Conservation (phyloP, 2,888 invertebrate species). For the Lottia scabra region DNA sequence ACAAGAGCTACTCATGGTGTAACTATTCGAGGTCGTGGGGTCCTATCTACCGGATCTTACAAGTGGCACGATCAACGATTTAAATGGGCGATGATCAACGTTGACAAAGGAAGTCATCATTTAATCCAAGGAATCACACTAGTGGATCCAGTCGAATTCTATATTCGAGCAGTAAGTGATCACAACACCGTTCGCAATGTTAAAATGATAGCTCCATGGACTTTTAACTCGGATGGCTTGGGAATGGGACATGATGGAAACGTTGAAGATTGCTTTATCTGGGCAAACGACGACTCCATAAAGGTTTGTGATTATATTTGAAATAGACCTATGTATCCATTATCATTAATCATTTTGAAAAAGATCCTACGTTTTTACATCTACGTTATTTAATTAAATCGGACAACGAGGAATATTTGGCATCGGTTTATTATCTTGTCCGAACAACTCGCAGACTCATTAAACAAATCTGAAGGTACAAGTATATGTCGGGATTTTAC, state of each 20-base stretch:
- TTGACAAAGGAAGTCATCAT: conserved; percentile 23
- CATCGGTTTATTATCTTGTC: no score
- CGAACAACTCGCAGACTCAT: no score
- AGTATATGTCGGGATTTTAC: no score
- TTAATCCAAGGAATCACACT: conserved; percentile 21
- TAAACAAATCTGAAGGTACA: no score
- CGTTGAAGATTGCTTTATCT: conserved; percentile 22
- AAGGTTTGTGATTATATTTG: conserved; percentile 11
- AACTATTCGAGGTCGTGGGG: conserved; percentile 22
- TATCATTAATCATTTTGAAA: no score
- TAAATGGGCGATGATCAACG: conserved; percentile 9
- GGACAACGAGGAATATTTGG: no score
- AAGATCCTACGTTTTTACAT: no score
- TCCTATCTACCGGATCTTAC: conserved; percentile 13
- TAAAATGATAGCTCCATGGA: conserved; percentile 25
- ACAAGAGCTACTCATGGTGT: conserved; percentile 9
- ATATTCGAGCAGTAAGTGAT: conserved; percentile 6
- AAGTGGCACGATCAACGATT: conserved; percentile 17
- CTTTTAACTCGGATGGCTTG: conserved; percentile 22
- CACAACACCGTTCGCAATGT: conserved; percentile 19
- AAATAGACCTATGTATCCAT: no score
- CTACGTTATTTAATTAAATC: no score
- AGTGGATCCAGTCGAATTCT: conserved; percentile 14
- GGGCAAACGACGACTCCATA: conserved; percentile 27
- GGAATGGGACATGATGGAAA: conserved; percentile 16